Evolutionary conservation across 2,797 vertebrate genomes (phyloP), one percentile per base, ranked within the genome.

Genomic region (Bradypodion pumilum): DNA sequence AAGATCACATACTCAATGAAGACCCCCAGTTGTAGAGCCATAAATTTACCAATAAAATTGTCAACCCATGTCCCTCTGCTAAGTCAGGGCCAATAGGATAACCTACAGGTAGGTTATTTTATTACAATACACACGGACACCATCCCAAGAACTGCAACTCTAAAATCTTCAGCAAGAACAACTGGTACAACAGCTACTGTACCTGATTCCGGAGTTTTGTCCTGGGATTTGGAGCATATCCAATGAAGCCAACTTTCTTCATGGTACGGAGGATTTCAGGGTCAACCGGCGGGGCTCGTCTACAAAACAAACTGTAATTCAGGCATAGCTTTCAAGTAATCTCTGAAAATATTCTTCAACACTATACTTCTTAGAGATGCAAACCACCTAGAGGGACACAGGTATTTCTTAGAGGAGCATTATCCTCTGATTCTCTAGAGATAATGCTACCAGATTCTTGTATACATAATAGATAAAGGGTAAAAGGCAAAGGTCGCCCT

Each of bases 171-270:
- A 29, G n/a, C 13, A 44, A 52, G 74, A 4, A 32, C 2, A 25
- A 83, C 60, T 40, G 4, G 21, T 32, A 9, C 40, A 73, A 32
- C 12, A 92, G 85, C 49, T 4, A 95, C n/a, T n/a, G n/a, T n/a
- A n/a, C 98, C 98, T 99, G 98, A 93, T 99, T 99, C 1, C 98
- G 97, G 42, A 98, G 97, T 44, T 97, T 97, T 78, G 97, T 98
- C 4, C 98, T 97, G 73, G 98, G 98, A 90, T 99, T 99, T 1
- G 98, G 97, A 15, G 98, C 98, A 0, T 99, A 99, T 84, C 98
- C 99, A 0, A 99, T 99, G 92, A 99, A 99, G 1, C 98, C 98
- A 60, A 99, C 99, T 0, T 98, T 99, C 95, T 99, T 99, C 97
- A 99, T 99, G 23, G 98, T 97, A 82, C 98, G 98, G 56, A 99